These are phyloP conservation scores for Picus viridis DNA, from an alignment of 2,797 vertebrate species.

Conservation along the genomic window DNA sequence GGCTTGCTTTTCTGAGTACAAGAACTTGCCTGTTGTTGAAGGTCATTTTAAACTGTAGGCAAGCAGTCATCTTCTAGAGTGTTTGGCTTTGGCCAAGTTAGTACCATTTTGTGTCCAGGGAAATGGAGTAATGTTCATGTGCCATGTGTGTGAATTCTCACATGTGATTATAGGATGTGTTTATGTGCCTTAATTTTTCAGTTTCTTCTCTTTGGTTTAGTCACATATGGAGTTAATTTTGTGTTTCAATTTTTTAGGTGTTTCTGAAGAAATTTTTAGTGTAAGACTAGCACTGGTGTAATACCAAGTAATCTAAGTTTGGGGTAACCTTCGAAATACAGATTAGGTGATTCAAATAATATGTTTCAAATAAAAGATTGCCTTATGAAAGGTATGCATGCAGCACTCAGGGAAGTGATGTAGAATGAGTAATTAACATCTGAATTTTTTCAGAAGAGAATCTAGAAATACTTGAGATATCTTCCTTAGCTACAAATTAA, in stretches of 20 bases:
- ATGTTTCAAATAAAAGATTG: background rate
- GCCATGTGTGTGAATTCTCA: background rate
- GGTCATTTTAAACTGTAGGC: background rate
- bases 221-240: background rate
- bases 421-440: background rate
- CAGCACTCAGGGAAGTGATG: background rate
- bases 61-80: background rate
- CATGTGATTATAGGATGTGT: background rate
- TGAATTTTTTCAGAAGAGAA: background rate
- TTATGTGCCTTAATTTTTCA: background rate
- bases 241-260: background rate
- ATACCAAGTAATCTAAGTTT: background rate
- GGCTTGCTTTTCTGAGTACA: background rate
- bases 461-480: background rate
- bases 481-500: background rate
- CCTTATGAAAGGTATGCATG: background rate
- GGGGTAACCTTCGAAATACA: background rate
- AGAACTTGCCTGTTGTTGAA: background rate
- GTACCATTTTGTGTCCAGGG: background rate
- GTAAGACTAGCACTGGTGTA: background rate
- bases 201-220: background rate
- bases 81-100: background rate
- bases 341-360: background rate
- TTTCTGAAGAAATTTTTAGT: background rate
- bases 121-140: background rate